Evolutionary conservation across 2,113 vertebrate species (phyloP).

Genomic region (human (Homo sapiens)): GRCh38 chr1:94700501-94701000

Average conservation of each 20-base stretch:
- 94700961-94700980: background rate
- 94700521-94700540: background rate
- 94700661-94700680: background rate
- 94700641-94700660: background rate
- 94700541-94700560: background rate
- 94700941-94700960: background rate
- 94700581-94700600: background rate
- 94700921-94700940: background rate
- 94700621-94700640: background rate
- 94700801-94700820: background rate
- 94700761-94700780: background rate
- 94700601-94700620: background rate
- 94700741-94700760: background rate
- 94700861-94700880: background rate
- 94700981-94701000: background rate
- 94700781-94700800: background rate
- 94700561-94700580: background rate
- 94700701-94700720: background rate
- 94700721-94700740: background rate
- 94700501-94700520: background rate
- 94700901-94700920: background rate
- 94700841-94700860: background rate
- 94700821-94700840: background rate
- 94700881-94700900: background rate
- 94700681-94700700: background rate